Percentiles rank a stretch among this genome's conserved stretches.
Evolutionary conservation across 2,888 invertebrate species (phyloP).

Genomic region (Acanthosepion pharaonis): DNA sequence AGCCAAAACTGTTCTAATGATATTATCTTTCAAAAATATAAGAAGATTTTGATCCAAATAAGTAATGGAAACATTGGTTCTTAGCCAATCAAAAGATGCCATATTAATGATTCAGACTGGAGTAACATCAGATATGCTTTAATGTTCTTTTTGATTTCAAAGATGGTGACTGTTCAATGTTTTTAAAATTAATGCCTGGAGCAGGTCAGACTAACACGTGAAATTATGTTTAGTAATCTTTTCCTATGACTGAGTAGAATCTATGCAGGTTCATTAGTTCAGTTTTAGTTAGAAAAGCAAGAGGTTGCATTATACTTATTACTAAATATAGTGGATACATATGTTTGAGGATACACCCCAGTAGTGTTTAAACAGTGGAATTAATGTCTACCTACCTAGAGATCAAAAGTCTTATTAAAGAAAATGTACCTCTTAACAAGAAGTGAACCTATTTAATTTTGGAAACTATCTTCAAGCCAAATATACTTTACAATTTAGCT

Average conservation of each 20-base stretch:
- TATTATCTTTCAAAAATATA: background rate
- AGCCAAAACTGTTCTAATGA: background rate
- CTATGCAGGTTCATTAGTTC: background rate
- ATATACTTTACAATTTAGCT: too few species aligned
- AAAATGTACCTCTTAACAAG: too few species aligned
- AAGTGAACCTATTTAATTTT: too few species aligned
- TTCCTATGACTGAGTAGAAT: background rate
- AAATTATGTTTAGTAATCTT: background rate
- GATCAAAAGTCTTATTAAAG: too few species aligned
- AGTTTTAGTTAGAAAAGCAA: background rate
- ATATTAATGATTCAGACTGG: background rate
- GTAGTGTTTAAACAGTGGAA: too few species aligned
- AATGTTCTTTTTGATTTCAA: background rate
- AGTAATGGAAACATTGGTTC: background rate
- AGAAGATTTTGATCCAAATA: background rate
- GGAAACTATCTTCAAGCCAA: too few species aligned
- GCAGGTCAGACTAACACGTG: background rate
- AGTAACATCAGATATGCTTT: background rate
- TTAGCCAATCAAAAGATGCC: background rate
- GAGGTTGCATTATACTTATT: too few species aligned
- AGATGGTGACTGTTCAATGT: background rate
- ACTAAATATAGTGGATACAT: too few species aligned
- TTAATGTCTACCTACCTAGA: too few species aligned
- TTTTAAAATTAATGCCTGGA: background rate
- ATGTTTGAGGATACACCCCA: too few species aligned